A percentile compares a stretch with the other conserved stretches of the same genome.
These are phyloP conservation scores for Saccopteryx bilineata DNA, from an alignment of 2,113 vertebrate genomes.

Conservation along the genomic window DNA sequence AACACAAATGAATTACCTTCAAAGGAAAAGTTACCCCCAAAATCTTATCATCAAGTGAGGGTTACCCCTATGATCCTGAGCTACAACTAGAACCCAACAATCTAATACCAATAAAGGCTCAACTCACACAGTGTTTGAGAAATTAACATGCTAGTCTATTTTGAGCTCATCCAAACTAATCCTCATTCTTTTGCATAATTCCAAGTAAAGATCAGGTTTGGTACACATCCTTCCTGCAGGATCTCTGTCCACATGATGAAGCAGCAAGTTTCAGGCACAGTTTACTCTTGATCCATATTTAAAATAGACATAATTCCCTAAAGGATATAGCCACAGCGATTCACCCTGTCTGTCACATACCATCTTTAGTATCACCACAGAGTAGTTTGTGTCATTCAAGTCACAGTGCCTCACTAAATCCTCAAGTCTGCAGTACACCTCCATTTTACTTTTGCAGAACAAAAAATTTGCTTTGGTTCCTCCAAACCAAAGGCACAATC, in stretches of 20 bases:
- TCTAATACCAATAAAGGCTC: background rate
- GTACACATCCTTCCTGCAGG: background rate
- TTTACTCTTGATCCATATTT: background rate
- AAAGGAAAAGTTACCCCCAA: background rate
- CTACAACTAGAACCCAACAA: background rate
- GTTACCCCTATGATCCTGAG: background rate
- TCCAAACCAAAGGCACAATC: slow-evolving; percentile 46
- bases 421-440: background rate
- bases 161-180: background rate
- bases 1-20: slow-evolving; percentile 3
- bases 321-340: background rate
- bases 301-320: background rate
- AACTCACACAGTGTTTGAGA: background rate
- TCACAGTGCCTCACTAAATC: background rate
- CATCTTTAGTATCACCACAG: background rate
- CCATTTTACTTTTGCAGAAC: background rate
- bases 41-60: background rate
- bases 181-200: slow-evolving; percentile 10
- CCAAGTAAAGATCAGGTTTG: slow-evolving; percentile 10
- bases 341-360: background rate
- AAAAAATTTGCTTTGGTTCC: background rate
- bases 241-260: background rate
- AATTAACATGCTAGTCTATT: background rate
- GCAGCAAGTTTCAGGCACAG: background rate
- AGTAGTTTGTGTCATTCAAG: background rate